Evolutionary conservation across 2,797 vertebrate species (phyloP).

Genomic region (Cirrhinus molitorella): DNA sequence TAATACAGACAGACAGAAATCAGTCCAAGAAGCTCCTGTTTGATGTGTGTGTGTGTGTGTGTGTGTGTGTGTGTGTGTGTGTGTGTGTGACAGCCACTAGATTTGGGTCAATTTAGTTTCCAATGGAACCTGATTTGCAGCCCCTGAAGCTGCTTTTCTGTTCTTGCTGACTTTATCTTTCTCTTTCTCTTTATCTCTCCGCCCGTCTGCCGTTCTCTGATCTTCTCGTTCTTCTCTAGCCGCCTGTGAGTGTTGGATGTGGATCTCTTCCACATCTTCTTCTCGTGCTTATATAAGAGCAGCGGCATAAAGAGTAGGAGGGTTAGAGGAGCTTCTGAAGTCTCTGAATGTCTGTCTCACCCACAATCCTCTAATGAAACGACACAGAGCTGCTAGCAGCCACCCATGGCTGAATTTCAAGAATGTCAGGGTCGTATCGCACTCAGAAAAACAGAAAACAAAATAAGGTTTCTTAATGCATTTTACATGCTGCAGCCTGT

Average conservation of each 20-base stretch:
- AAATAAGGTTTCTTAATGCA: background rate
- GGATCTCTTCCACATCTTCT: slow-evolving; percentile 28
- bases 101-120: slow-evolving; percentile 50
- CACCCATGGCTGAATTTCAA: background rate
- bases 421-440: background rate
- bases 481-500: background rate
- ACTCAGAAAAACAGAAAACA: background rate
- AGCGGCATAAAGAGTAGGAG: slow-evolving; percentile 17
- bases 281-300: slow-evolving; percentile 39
- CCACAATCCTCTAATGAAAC: background rate
- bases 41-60: slow-evolving; percentile 18
- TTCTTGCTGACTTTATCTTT: background rate
- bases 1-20: background rate
- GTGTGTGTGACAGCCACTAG: slow-evolving; percentile 3
- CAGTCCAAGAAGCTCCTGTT: background rate
- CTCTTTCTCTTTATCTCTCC: background rate
- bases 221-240: background rate
- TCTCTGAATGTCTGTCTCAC: background rate
- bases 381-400: background rate
- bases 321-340: background rate
- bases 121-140: slow-evolving; percentile 40
- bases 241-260: background rate
- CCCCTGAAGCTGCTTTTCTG: slow-evolving; percentile 37
- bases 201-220: background rate
- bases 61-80: background rate